Evolutionary conservation across 1,140 invertebrate genomes (phyloP), one percentile per base, ranked within the genome.

Genomic region (Saccostrea cuccullata): DNA sequence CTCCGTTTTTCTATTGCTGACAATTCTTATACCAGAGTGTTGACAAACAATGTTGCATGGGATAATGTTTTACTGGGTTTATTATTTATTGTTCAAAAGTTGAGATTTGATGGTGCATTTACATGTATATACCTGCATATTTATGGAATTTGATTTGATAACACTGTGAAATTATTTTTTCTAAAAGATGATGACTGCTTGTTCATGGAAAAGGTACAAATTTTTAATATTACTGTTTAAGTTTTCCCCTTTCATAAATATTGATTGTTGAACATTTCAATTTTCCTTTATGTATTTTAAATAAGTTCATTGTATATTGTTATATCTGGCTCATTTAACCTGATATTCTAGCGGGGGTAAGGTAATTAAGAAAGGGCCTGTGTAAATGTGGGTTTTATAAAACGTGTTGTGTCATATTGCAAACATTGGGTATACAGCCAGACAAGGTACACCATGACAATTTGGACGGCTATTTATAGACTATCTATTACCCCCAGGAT

Each of bases 311-410:
- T 77, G 20, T 67, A 30, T 36, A 77, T 77, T 77, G 70, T 77
- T 77, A 77, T 77, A 77, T 77, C 70, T 36, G 23, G 70, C 70
- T 77, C 70, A 77, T 77, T 77, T 77, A 77, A 26, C 70, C 70
- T 15, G 70, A 26, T 15, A 77, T 36, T 36, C 15, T 77, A 30
- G 70, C 23, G 26, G 70, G 30, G 26, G 8, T 36, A 26, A 77
- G 70, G 70, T 77, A 77, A 77, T 77, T 6, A 12, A 77, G 70
- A 77, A 36, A 13, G 70, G 70, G 70, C 26, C 70, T 36, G 30
- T 77, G 70, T 30, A 36, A 36, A 36, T 64, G 70, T 77, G 70
- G 23, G 30, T 64, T 64, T 64, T 77, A 30, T 36, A 77, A 36
- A 30, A 77, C 30, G 2, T 77, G 60, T 20, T 67, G 70, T 26